Percentiles rank a stretch among this genome's conserved stretches.
Conservation (phyloP, 2,797 vertebrate genomes). For the Podarcis siculus region DNA sequence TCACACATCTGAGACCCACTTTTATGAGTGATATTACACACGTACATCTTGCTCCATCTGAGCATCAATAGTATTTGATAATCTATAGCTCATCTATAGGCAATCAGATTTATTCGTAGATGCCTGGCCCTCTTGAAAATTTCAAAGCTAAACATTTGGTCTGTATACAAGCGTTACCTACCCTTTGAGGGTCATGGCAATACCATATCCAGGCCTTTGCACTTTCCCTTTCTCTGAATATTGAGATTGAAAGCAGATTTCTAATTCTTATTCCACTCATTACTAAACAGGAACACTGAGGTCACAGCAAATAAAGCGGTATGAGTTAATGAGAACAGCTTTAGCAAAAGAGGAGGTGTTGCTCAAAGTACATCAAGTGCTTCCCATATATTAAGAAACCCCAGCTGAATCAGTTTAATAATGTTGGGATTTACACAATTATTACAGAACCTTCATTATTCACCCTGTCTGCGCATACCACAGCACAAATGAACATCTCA, state of each 20-base stretch:
- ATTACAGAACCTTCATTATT: constrained; percentile 86
- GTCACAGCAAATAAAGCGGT: constrained; percentile 81
- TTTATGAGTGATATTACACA: background rate
- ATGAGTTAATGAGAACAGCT: constrained; percentile 84
- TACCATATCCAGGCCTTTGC: constrained; percentile 33
- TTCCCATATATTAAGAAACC: constrained; percentile 85
- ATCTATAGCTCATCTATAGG: constrained; percentile 6
- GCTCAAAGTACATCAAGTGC: constrained; percentile 80
- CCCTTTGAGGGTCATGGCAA: constrained; percentile 41
- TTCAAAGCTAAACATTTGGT: background rate
- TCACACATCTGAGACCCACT: too few relatives aligned
- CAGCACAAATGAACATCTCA: constrained; percentile 85
- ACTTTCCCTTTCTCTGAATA: constrained; percentile 59
- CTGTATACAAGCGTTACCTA: constrained; percentile 47
- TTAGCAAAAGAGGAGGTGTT: constrained; percentile 80
- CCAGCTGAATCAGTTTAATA: constrained; percentile 86
- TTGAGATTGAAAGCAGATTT: constrained; percentile 68
- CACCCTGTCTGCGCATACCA: constrained; percentile 79
- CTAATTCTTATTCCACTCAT: constrained; percentile 81
- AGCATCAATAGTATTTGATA: constrained; percentile 30
- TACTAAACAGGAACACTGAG: constrained; percentile 79
- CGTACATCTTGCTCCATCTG: background rate
- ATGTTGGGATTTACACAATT: constrained; percentile 88
- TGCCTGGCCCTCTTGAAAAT: background rate
- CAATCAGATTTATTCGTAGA: constrained; percentile 10